Base-by-base conservation (phyloP, 2,797 vertebrate species). In the Cirrhinus molitorella region DNA sequence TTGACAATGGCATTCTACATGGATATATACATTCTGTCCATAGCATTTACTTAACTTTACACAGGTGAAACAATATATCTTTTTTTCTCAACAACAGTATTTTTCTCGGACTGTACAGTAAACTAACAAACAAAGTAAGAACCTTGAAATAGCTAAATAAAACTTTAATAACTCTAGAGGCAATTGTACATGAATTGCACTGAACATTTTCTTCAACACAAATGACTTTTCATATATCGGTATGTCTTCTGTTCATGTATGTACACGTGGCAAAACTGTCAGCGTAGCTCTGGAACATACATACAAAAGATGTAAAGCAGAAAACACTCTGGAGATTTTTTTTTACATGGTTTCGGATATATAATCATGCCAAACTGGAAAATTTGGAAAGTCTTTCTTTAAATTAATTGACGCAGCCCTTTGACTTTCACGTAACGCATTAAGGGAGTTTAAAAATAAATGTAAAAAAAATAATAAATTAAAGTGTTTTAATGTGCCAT, bases 111-210 rank as follows among this genome's bases (percentile, higher is more conserved):
- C 78, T 80, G 71, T 55, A 72, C 63, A 76, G 76, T 49, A 80
- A 59, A 72, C 51, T 83, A 80, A 85, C 68, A 85, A 84, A 83
- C 34, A 79, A 75, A 37, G 66, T 76, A 76, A 77, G 86, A 87
- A 85, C 73, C 75, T 91, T 96, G 94, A 97, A 96, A 96, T 96
- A 96, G 94, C 95, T 96, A 97, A 97, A 97, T 97, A 96, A 96
- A 96, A 95, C 94, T 96, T 96, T 96, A 96, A 96, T 96, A 95
- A 95, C 95, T 96, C 95, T 96, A 96, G 94, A 95, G 95, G 95
- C 95, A 96, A 96, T 96, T 96, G 94, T 96, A 96, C 96, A 97
- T 94, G 93, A 96, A 96, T 96, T 94, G 94, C 95, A 97, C 95
- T 87, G 93, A 93, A 96, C 94, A 92, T 83, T 89, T 92, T 93